Evolutionary conservation across 2,797 vertebrate genomes (phyloP), one percentile per base, ranked within the genome.

Genomic region (Mormyrus hasselquistii): DNA sequence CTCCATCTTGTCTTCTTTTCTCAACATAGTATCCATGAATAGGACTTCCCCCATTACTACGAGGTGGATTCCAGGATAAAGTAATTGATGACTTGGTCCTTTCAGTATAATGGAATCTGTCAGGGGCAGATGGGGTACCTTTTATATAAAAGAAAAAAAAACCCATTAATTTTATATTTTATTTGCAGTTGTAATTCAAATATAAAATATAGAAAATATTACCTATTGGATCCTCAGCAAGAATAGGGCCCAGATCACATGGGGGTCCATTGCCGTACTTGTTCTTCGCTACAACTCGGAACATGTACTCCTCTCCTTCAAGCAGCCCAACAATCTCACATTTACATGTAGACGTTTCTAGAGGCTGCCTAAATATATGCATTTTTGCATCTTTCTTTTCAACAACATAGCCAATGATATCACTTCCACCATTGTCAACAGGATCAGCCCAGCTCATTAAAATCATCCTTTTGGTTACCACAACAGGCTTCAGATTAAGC

Each of bases 391-490:
- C 98, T 93, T 95, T 97, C 88, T 97, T 95, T 94, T 99, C 98
- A 93, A 99, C 96, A 69, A 98, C 91, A 91, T 99, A 99, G 90
- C 98, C 97, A 0, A 93, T 99, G 89, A 99, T 89, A 89, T 99
- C 98, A 87, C 98, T 99, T 92, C 99, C 99, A 90, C 99, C 99
- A 29, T 99, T 97, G 83, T 99, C 99, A 73, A 91, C 95, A 19
- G 99, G 99, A 94, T 99, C 98, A 47, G 97, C 97, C 99, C 99
- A 99, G 92, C 99, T 99, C 91, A 99, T 95, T 90, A 99, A 97
- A 93, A 98, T 98, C 97, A 99, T 98, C 90, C 98, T 99, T 92
- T 97, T 97, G 88, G 98, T 99, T 90, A 98, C 97, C 34, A 99
- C 97, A 59, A 99, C 98, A 47, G 99, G 98, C 92, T 99, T 99